Base-by-base conservation (phyloP, 2,888 invertebrate species). In the Papilio gigon region DNA sequence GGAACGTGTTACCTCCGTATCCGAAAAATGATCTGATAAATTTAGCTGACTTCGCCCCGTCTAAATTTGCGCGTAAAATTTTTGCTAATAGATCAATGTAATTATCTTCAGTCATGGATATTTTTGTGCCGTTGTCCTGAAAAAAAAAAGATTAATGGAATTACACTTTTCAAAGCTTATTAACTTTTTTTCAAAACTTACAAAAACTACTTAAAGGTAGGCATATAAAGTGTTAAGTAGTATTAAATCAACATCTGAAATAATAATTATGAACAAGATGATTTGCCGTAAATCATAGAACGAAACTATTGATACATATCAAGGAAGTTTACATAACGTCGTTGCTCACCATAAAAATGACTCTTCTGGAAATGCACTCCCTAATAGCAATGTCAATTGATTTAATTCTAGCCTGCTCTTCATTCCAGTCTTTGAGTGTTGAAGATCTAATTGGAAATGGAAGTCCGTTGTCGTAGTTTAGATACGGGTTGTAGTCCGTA, bases 401-500 rank as follows among this genome's bases (percentile, higher is more conserved):
- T 77, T 85, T 85, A 8, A 90, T 76, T 68, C 81, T 80, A n/a
- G 83, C 80, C 74, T 76, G 80, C 35, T 83, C 82, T 6, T 82
- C 81, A 67, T 74, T 83, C 82, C 81, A 82, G 63, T 82, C 77
- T 9, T 77, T 80, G 65, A 76, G 69, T 12, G 77, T 67, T 50
- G 80, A 78, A 11, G 84, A 81, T 76, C 89, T 84, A 22, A 79
- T 79, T 27, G 91, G 86, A 71, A 92, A 91, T 2, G 83, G 79
- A n/a, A 90, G 76, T 9, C 91, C 91, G 74, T 90, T 91, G 12
- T 85, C 85, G 75, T 92, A 87, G 42, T 83, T 74, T 37, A 92
- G 77, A 74, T 86, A 83, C 2, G 91, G 86, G 65, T 84, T 79
- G 63, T 84, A 90, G 68, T 83, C 78, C 67, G 78, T 76, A 12